Conservation (phyloP, 1,140 invertebrate species). For the Steinernema feltiae region DNA sequence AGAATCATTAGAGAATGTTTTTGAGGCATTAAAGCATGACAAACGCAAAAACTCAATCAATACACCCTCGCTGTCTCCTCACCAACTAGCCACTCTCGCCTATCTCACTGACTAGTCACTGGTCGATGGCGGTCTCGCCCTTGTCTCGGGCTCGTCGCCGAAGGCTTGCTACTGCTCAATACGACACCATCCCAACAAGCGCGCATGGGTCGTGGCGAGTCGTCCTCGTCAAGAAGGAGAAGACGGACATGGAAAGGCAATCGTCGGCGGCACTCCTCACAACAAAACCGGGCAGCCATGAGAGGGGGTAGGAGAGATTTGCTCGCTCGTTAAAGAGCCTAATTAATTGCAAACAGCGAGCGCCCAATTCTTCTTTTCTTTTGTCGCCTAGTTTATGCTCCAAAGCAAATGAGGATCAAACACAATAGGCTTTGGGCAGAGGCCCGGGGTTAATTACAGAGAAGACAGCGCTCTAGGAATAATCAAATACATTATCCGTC, state of each 20-base stretch:
- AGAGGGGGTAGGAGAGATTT: neutral
- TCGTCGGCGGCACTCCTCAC: neutral
- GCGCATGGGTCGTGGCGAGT: constrained; percentile 2
- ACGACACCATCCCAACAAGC: constrained; percentile 7
- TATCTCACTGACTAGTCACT: constrained; percentile 4
- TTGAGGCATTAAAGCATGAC: constrained; percentile 15
- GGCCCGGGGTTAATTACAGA: constrained; percentile 2
- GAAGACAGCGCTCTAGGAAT: neutral
- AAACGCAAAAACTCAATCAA: constrained; percentile 14
- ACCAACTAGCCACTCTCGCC: constrained; percentile 5
- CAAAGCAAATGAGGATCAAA: no score
- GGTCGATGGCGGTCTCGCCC: no score
- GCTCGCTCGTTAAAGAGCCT: constrained; percentile 8
- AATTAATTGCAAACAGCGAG: constrained; percentile 14
- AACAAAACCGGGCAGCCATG: neutral
- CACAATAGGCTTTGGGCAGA: neutral
- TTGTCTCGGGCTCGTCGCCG: constrained; percentile 11
- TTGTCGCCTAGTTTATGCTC: neutral
- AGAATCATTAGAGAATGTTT: constrained; percentile 13
- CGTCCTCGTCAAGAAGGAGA: neutral
- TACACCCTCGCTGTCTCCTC: neutral
- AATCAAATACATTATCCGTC: constrained; percentile 11
- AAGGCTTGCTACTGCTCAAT: constrained; percentile 11
- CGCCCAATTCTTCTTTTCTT: neutral
- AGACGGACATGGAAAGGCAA: constrained; percentile 2